These are phyloP conservation scores for Dromococcyx pavoninus DNA, from an alignment of 2,797 vertebrate genomes.

Conservation along the genomic window DNA sequence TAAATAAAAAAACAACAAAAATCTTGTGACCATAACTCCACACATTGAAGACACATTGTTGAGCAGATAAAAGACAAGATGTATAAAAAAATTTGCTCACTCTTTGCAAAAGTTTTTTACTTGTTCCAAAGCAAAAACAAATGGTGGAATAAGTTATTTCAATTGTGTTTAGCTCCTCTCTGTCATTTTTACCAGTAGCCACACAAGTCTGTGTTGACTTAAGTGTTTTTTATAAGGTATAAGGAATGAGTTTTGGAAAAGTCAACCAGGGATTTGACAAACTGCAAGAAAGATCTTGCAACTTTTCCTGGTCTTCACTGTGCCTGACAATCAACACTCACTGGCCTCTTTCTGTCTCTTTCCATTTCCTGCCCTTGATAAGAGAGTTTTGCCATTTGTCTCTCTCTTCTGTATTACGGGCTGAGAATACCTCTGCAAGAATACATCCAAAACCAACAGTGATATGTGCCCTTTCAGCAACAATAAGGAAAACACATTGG, in stretches of 20 bases:
- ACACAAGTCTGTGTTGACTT: slow-evolving; percentile 48
- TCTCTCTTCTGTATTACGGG: not conserved
- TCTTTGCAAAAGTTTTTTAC: not conserved
- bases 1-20: not conserved
- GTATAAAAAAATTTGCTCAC: slow-evolving; percentile 12
- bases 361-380: not conserved
- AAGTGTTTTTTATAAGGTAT: slow-evolving; percentile 54
- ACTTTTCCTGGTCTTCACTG: not conserved
- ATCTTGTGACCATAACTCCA: not conserved
- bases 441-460: not conserved
- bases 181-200: slow-evolving; percentile 60
- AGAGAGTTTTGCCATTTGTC: not conserved
- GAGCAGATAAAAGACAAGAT: slow-evolving; percentile 1
- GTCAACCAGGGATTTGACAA: not conserved
- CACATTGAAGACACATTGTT: not conserved
- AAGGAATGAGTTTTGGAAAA: slow-evolving; percentile 3
- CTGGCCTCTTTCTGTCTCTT: not conserved
- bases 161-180: slow-evolving; percentile 39
- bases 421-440: not conserved
- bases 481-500: not conserved
- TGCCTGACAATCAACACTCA: not conserved
- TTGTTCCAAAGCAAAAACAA: slow-evolving; percentile 22
- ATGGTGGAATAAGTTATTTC: slow-evolving; percentile 37
- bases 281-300: not conserved
- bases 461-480: not conserved